A percentile compares a stretch with the other conserved stretches of the same genome.
These are phyloP conservation scores for Entelurus aequoreus DNA, from an alignment of 2,113 vertebrate species.

Conservation along the genomic window DNA sequence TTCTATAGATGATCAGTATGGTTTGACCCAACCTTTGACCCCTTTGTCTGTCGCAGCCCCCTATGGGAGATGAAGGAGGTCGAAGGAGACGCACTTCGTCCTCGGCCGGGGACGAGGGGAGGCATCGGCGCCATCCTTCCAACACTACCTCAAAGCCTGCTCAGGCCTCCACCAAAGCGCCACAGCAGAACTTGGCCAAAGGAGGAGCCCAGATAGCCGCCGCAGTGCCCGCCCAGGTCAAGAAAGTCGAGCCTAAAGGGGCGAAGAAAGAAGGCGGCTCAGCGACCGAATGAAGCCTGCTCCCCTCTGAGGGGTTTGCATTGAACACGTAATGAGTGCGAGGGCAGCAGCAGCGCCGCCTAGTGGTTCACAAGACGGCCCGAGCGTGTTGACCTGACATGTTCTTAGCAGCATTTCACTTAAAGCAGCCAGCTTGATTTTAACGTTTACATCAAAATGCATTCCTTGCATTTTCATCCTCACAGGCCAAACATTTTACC, in stretches of 20 bases:
- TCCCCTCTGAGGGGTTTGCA: conserved; percentile 1
- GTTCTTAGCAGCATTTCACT: conserved; percentile 58
- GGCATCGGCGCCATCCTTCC: conserved; percentile 64
- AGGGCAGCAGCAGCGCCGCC: conserved; percentile 9
- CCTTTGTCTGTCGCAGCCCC: conserved; percentile 72
- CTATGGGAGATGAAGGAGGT: conserved; percentile 79
- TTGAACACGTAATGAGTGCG: conserved; percentile 10
- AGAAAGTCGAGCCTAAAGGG: conserved; percentile 48
- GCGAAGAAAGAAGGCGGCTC: conserved; percentile 48
- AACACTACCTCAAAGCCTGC: conserved; percentile 63
- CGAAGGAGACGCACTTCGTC: conserved; percentile 73
- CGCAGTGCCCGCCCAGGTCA: conserved; percentile 40
- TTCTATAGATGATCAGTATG: too few relatives aligned
- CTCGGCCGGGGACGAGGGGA: conserved; percentile 72
- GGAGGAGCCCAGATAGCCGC: conserved; percentile 40
- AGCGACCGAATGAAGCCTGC: conserved; percentile 48
- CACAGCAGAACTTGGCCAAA: conserved; percentile 23
- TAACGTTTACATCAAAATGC: conserved; percentile 75
- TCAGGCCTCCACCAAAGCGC: conserved; percentile 46
- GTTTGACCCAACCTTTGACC: background rate
- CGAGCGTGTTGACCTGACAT: conserved; percentile 37
- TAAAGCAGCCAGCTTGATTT: conserved; percentile 17
- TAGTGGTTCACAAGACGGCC: conserved; percentile 8
- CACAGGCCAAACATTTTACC: conserved; percentile 74
- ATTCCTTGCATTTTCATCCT: conserved; percentile 71